A percentile compares a stretch with the other conserved stretches of the same genome.
phyloP scores from a whole-genome alignment of 2,797 vertebrate species.

The Sebastes flavidus region DNA sequence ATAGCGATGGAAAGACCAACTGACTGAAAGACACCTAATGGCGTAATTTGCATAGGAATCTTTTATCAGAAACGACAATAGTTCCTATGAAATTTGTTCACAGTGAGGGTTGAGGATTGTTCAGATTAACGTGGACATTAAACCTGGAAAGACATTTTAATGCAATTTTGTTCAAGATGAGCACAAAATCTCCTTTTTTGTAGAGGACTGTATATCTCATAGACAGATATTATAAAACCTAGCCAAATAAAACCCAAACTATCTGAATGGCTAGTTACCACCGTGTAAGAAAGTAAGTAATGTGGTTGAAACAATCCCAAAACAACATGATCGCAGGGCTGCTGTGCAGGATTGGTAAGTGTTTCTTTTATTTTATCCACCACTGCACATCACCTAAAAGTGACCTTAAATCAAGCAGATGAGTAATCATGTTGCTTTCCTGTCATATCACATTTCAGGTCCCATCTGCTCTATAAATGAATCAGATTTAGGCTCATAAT shows the following conservation, averaged over 20 bases:
- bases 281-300: neutral
- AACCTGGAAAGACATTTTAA: neutral
- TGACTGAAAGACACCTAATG: neutral
- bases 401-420: neutral
- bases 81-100: neutral
- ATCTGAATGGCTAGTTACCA: neutral
- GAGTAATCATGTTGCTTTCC: neutral
- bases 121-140: neutral
- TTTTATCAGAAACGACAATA: neutral
- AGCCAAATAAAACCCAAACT: neutral
- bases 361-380: neutral
- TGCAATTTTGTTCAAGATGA: neutral
- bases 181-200: accelerated
- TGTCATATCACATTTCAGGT: slow-evolving; percentile 3
- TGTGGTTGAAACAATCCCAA: neutral
- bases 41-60: neutral
- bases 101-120: neutral
- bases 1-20: neutral
- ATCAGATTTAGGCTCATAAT: slow-evolving; percentile 12
- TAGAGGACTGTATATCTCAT: neutral
- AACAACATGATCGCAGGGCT: neutral
- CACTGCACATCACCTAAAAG: neutral
- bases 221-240: neutral
- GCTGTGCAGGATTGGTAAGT: neutral
- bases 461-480: slow-evolving; percentile 19